Evolutionary conservation across 1,140 invertebrate genomes (phyloP), one percentile per base, ranked within the genome.

Genomic region (Augochlora pura): DNA sequence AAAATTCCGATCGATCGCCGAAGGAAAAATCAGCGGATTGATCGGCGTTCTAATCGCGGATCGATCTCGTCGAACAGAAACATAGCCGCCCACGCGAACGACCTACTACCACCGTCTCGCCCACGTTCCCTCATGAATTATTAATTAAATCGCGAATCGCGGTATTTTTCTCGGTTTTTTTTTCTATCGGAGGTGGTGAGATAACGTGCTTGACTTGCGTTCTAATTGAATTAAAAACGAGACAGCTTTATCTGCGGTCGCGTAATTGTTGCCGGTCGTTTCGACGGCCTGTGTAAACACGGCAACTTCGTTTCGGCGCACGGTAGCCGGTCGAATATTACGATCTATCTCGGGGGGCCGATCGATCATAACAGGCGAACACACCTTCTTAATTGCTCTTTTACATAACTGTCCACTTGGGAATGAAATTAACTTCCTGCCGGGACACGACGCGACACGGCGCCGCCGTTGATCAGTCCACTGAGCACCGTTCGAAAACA

Each of bases 101-200:
- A 88, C 90, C 88, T 90, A 90, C 89, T 88, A 85, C 88, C 84
- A 85, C 72, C 73, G 80, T 38, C 81, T 80, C 89, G 85, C 89
- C 90, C 80, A 90, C 90, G 10, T 63, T 39, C 57, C 71, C 69
- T 86, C 85, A 90, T 92, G 86, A 88, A 90, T 90, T 88, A 82
- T 89, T 90, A 89, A 91, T 91, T 83, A 82, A 83, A 86, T 74
- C 54, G 77, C 52, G 81, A 89, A 88, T 87, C 78, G 81, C 81
- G 77, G 87, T 86, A 89, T 87, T 90, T 90, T 90, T 73, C 77
- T 80, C 68, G 67, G 38, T 83, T 78, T 88, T 85, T 83, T 78
- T 88, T 85, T 80, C 77, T 67, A 10, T 18, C 59, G 57, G 3
- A 12, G 46, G 25, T 60, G 23, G 12, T 59, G 25, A 64, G 21